phyloP scores from a whole-genome alignment of 2,113 vertebrate species.

The Heteronetta atricapilla region DNA sequence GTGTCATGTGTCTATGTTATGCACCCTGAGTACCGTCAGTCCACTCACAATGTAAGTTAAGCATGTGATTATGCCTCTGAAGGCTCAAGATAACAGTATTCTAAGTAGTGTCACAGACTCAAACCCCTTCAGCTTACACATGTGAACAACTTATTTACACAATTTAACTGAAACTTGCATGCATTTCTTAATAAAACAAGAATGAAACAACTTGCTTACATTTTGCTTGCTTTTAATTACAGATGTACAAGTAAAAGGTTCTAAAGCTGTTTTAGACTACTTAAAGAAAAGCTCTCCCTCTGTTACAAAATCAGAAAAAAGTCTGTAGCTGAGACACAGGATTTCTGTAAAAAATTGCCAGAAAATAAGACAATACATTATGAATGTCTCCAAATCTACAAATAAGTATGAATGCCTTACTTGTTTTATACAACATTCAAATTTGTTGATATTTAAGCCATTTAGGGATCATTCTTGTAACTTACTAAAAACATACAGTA shows the following conservation, averaged over 20 bases:
- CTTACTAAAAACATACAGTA: neutral
- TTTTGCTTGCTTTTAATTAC: neutral
- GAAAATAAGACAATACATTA: neutral
- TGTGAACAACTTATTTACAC: neutral
- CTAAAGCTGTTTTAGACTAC: neutral
- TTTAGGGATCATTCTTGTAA: neutral
- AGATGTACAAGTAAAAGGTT: neutral
- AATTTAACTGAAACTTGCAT: neutral
- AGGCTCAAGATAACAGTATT: neutral
- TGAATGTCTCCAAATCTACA: neutral
- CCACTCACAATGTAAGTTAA: neutral
- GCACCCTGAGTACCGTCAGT: neutral
- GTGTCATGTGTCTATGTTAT: neutral
- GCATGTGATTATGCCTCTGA: neutral
- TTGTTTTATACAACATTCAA: neutral
- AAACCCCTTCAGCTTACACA: neutral
- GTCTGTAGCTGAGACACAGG: neutral
- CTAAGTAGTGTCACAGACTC: neutral
- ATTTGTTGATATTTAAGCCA: neutral
- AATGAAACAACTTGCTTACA: neutral
- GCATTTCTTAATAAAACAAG: neutral
- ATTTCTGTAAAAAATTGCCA: neutral
- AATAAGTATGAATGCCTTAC: neutral
- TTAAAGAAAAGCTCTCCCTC: neutral
- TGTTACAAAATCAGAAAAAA: neutral